Evolutionary conservation across 2,888 invertebrate species (phyloP).

Genomic region (Sceliomorpha sp.): DNA sequence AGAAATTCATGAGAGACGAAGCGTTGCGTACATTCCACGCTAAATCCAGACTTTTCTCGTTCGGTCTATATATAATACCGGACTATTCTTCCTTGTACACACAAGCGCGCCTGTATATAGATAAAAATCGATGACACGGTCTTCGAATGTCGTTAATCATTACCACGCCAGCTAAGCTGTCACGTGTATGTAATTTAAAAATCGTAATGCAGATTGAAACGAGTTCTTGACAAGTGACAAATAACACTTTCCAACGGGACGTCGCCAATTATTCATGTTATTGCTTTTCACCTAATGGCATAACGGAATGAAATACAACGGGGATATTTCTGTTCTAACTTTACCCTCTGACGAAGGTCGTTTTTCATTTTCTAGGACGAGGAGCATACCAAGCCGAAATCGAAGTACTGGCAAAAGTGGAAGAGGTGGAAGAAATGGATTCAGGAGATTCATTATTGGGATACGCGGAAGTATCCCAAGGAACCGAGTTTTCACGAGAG

Average conservation of each 20-base stretch:
- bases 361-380: slow-evolving; percentile 82
- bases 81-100: too few relatives aligned
- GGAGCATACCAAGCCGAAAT: slow-evolving; percentile 83
- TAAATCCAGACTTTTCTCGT: too few relatives aligned
- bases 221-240: not conserved
- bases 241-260: not conserved
- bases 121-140: not conserved
- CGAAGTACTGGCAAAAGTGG: slow-evolving; percentile 77
- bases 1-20: too few relatives aligned
- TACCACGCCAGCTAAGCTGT: not conserved
- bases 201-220: not conserved
- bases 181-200: not conserved
- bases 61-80: too few relatives aligned
- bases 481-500: slow-evolving; percentile 91
- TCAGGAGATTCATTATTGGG: slow-evolving; percentile 84
- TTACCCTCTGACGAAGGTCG: not conserved
- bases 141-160: not conserved
- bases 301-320: too few relatives aligned
- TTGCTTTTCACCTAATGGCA: too few relatives aligned
- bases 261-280: not conserved
- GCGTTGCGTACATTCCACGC: too few relatives aligned
- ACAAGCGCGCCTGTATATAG: too few relatives aligned
- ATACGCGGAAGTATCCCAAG: slow-evolving; percentile 82
- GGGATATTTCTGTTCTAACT: too few relatives aligned
- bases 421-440: slow-evolving; percentile 67